Evolutionary conservation across 1,140 invertebrate species (phyloP).

Genomic region (Agrypnia vestita): DNA sequence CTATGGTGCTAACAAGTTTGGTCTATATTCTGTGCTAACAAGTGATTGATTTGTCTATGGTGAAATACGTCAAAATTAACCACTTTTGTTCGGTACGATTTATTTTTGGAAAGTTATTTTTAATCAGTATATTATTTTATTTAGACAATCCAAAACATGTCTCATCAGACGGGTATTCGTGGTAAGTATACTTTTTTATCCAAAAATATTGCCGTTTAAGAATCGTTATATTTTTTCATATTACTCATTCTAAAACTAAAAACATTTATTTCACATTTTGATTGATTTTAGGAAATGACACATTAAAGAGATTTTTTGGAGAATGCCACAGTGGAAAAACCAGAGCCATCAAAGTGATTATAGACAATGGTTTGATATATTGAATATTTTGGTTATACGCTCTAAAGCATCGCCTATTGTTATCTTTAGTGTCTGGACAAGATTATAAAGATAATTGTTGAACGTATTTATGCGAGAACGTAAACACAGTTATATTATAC

Average conservation of each 20-base stretch:
- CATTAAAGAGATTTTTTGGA: constrained; percentile 85
- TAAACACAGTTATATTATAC: too few relatives aligned
- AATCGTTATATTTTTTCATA: not conserved
- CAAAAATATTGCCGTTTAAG: not conserved
- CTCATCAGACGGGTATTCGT: constrained; percentile 70
- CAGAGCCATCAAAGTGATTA: constrained; percentile 86
- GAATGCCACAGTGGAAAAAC: constrained; percentile 88
- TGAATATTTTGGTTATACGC: too few relatives aligned
- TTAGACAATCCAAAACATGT: constrained; percentile 63
- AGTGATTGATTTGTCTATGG: constrained; percentile 4
- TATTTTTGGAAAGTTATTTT: constrained; percentile 37
- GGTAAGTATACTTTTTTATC: constrained; percentile 60
- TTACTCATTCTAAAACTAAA: not conserved
- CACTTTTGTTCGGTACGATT: not conserved
- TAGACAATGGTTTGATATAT: constrained; percentile 84
- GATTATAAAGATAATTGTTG: too few relatives aligned
- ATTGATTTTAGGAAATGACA: constrained; percentile 83
- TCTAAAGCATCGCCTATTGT: too few relatives aligned
- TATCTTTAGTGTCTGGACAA: too few relatives aligned
- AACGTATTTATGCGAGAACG: too few relatives aligned
- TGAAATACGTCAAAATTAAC: constrained; percentile 27
- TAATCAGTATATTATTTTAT: constrained; percentile 6
- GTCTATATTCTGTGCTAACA: too few relatives aligned
- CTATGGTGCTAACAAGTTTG: too few relatives aligned
- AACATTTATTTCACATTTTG: constrained; percentile 22